Evolutionary conservation across 2,888 invertebrate species (phyloP).

Genomic region (Arrhopalites spinosus): DNA sequence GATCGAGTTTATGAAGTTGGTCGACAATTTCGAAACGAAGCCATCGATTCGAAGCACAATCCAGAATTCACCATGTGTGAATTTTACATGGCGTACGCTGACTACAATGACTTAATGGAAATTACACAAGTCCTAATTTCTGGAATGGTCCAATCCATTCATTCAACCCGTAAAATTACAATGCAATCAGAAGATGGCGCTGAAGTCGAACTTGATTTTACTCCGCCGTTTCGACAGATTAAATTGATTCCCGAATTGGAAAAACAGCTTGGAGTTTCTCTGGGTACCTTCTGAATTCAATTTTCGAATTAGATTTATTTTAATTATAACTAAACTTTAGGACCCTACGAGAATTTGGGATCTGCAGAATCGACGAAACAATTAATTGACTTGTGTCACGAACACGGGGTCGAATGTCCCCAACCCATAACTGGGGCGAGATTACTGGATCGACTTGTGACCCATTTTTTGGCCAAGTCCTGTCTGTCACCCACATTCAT

Average conservation of each 20-base stretch:
- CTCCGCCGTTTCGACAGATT: constrained; percentile 92
- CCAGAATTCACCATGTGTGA: constrained; percentile 99
- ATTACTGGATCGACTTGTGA: constrained; percentile 93
- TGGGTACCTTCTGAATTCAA: constrained; percentile 32
- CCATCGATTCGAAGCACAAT: constrained; percentile 98
- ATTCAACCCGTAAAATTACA: constrained; percentile 85
- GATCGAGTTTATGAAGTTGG: constrained; percentile 92
- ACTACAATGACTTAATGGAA: constrained; percentile 92
- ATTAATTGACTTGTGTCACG: constrained; percentile 78
- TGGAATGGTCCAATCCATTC: constrained; percentile 71
- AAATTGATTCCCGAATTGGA: constrained; percentile 92
- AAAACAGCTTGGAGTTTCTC: constrained; percentile 66
- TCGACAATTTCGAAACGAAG: constrained; percentile 96
- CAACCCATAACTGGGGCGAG: constrained; percentile 90
- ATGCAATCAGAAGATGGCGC: constrained; percentile 91
- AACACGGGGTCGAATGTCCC: constrained; percentile 90
- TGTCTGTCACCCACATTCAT: constrained; percentile 97
- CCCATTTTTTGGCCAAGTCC: constrained; percentile 91
- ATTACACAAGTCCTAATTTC: constrained; percentile 91
- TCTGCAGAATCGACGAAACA: constrained; percentile 74
- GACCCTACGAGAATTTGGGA: constrained; percentile 73
- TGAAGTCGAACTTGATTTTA: constrained; percentile 88
- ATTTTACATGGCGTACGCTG: constrained; percentile 99
- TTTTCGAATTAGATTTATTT: not conserved
- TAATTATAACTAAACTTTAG: constrained; percentile 61